Percentiles rank a stretch among this genome's conserved stretches.
phyloP scores from a whole-genome alignment of 2,113 vertebrate genomes.

The Propithecus coquereli region DNA sequence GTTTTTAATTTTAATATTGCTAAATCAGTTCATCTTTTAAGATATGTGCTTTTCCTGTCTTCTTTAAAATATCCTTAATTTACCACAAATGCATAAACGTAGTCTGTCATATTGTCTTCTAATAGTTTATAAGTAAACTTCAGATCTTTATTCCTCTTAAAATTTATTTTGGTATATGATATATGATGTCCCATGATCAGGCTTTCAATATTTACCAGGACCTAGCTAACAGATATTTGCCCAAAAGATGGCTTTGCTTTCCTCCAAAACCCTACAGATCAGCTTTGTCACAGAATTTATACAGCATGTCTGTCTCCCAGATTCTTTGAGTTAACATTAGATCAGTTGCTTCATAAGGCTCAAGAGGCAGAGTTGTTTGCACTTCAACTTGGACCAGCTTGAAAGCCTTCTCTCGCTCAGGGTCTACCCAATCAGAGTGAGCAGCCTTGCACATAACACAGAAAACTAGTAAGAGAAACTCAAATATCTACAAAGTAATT shows the following conservation, averaged over 20 bases:
- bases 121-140: not conserved
- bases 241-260: not conserved
- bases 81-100: not conserved
- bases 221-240: not conserved
- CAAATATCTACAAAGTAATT: not conserved
- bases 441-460: not conserved
- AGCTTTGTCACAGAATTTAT: not conserved
- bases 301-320: not conserved
- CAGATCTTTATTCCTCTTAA: not conserved
- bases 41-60: not conserved
- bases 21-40: not conserved
- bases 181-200: not conserved
- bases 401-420: not conserved
- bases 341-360: not conserved
- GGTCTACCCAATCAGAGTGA: not conserved
- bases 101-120: not conserved
- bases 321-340: not conserved
- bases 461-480: not conserved
- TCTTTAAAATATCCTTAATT: not conserved
- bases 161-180: not conserved
- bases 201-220: not conserved
- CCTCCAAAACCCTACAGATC: not conserved
- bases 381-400: not conserved
- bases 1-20: not conserved
- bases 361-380: not conserved